These are phyloP conservation scores for Centropyge bicolor DNA, from an alignment of 2,797 vertebrate genomes.

Conservation along the genomic window DNA sequence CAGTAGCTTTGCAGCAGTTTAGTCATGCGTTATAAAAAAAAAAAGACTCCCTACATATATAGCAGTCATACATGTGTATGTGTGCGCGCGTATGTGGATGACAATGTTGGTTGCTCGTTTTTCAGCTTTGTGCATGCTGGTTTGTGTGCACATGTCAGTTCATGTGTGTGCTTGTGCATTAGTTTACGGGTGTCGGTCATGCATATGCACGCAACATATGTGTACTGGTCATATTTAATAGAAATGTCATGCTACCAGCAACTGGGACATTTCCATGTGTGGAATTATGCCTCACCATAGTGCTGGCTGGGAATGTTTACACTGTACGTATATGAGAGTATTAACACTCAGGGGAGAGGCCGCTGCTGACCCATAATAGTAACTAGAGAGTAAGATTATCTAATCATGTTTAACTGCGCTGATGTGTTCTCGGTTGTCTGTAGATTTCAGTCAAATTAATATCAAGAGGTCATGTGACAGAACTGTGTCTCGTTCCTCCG, in stretches of 20 bases:
- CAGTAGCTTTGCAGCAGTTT: slow-evolving; percentile 86
- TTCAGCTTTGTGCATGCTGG: background rate
- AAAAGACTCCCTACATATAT: slow-evolving; percentile 63
- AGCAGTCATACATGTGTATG: slow-evolving; percentile 16
- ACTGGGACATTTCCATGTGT: slow-evolving; percentile 49
- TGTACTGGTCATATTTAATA: slow-evolving; percentile 36
- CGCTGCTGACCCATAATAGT: slow-evolving; percentile 48
- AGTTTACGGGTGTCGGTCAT: slow-evolving; percentile 25
- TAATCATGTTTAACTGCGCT: slow-evolving; percentile 27
- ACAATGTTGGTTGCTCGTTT: slow-evolving; percentile 18
- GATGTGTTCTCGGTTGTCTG: slow-evolving; percentile 32
- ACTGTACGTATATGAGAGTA: slow-evolving; percentile 17
- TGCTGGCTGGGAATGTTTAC: slow-evolving; percentile 41
- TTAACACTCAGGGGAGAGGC: slow-evolving; percentile 12
- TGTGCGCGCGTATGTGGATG: slow-evolving; percentile 13
- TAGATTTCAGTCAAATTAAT: slow-evolving; percentile 35
- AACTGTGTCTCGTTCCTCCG: slow-evolving; percentile 17
- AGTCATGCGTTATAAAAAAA: slow-evolving; percentile 79
- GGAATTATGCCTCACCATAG: slow-evolving; percentile 31
- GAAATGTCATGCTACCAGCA: slow-evolving; percentile 56
- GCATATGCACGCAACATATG: slow-evolving; percentile 26
- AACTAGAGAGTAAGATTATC: slow-evolving; percentile 35
- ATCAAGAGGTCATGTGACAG: slow-evolving; percentile 34
- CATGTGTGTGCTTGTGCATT: slow-evolving; percentile 26
- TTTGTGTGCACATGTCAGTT: slow-evolving; percentile 28